Base-by-base conservation (phyloP, 1,140 invertebrate genomes). In the Drosophila takahashii region DNA sequence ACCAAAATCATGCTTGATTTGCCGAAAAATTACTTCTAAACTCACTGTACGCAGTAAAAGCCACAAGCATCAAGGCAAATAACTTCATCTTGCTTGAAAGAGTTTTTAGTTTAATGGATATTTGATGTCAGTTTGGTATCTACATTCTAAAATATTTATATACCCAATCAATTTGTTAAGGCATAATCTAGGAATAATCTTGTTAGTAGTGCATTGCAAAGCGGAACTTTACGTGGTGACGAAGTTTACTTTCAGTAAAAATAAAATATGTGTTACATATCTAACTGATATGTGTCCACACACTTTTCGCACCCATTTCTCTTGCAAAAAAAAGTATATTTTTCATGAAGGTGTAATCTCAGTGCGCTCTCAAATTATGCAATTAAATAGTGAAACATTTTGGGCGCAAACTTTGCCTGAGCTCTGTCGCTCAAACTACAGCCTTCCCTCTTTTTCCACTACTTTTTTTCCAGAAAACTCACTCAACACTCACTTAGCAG, bases 401-500 rank as follows among this genome's bases (percentile, higher is more conserved):
- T 81, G 67, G 39, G 64, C 26, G 41, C 37, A 89, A 86, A 86
- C 62, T 77, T 86, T 83, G 34, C 48, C 50, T 27, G 29, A 34
- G 70, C 66, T 44, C 37, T 37, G 60, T 58, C 66, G 47, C 54
- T 61, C 62, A 61, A 66, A 60, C 42, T 45, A 11, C 48, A 64
- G 22, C 15, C 11, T 15, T 18, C 11, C n/a, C 16, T 3, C 26
- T 6, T 39, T 44, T 26, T 18, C 9, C 37, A 22, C 37, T 5
- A 9, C 32, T 51, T 41, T 59, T 27, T 50, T 15, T 18, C 44
- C 75, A 61, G 26, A 27, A 56, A 65, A 67, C 66, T 72, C 75
- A 67, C 79, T 84, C 80, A 84, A 79, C 80, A 83, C 81, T 87
- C 83, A 83, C 83, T 89, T 87, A 83, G 83, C 66, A 77, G 78